Base-by-base conservation (phyloP, 1,140 invertebrate genomes). In the Babylonia areolata region DNA sequence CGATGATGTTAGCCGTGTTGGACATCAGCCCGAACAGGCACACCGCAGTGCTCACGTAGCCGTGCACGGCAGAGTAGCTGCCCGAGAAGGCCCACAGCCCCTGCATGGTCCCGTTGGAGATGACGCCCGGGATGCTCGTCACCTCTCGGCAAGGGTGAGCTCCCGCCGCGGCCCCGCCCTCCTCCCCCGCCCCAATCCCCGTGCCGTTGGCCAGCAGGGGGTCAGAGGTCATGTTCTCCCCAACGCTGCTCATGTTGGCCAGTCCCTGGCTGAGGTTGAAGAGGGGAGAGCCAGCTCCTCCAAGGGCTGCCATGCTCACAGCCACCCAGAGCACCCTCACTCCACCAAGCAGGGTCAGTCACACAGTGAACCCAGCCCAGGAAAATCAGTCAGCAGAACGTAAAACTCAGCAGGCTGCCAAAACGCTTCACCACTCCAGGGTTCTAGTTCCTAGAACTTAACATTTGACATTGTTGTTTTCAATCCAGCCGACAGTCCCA, bases 11-110 rank as follows among this genome's bases (percentile, higher is more conserved):
- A 35, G 98, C 94, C 11, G 97, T 95, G 92, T 99, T 99, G 20
- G 98, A 97, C 84, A 98, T 94, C 46, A 97, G 97, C 46, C 98
- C 98, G 90, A 98, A 97, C 42, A 97, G 92, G 93, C 98, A 99
- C 6, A 99, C 96, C 3, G 95, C 91, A 0, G 97, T 94, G 35
- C 96, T 95, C 37, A 96, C 92, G 92, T 97, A 97, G 3, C 96
- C 96, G 92, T 98, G 97, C 28, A 96, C 83, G 0, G 89, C 81
- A 1, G 91, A 91, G 86, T 95, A 95, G 0, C 81, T 37, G n/a
- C 54, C 58, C 80, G 84, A 87, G 81, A 93, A 93, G 2, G 81
- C 28, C 12, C 78, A 39, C 28, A 91, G 79, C 0, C 87, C 87
- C 28, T 35, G 6, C 12, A 31, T 31, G 9, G 88, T 88, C 17